These are phyloP conservation scores for Ericerus pela DNA, from an alignment of 1,140 invertebrate genomes.

Conservation along the genomic window DNA sequence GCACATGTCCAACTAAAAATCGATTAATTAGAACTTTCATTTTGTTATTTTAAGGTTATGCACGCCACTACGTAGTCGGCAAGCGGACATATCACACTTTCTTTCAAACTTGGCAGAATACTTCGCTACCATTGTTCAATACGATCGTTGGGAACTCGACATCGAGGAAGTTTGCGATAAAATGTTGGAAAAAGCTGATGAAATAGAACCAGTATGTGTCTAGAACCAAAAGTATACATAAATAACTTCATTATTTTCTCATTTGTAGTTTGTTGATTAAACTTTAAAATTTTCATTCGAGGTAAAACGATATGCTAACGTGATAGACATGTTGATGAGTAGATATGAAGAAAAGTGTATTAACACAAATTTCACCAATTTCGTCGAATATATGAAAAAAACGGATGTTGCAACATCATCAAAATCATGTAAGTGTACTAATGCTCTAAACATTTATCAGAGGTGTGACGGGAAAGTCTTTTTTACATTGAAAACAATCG, in stretches of 20 bases:
- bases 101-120: conserved; percentile 63
- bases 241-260: neutral
- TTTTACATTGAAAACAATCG: no score
- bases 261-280: neutral
- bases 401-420: no score
- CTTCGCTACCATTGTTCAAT: conserved; percentile 76
- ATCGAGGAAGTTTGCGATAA: neutral
- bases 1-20: no score
- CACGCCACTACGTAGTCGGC: conserved; percentile 47
- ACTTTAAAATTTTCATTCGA: neutral
- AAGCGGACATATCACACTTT: conserved; percentile 60
- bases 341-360: neutral
- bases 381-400: neutral
- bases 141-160: conserved; percentile 77
- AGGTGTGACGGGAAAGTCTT: no score
- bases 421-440: no score
- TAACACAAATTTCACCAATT: neutral
- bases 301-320: neutral
- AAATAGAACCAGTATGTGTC: neutral
- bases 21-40: no score
- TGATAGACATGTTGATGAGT: neutral
- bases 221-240: neutral
- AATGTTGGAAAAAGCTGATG: neutral
- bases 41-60: conserved; percentile 47
- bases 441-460: no score